Percentiles rank a stretch among this genome's conserved stretches.
Evolutionary conservation across 2,113 vertebrate species (phyloP).

Genomic region (Miniopterus natalensis): DNA sequence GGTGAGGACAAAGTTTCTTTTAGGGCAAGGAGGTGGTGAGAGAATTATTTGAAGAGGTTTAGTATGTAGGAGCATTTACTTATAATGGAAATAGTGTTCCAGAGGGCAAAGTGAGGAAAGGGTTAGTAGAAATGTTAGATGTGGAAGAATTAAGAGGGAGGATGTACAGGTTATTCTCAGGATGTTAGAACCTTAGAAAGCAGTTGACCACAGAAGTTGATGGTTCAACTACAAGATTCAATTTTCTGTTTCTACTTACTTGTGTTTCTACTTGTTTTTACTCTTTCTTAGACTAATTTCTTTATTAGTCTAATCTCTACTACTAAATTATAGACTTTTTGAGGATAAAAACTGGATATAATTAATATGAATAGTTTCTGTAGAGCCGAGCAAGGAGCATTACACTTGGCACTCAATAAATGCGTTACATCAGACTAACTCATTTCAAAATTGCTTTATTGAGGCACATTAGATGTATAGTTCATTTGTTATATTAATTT

Average conservation of each 20-base stretch:
- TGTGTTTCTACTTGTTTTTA: neutral
- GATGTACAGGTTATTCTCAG: neutral
- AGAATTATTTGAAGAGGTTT: constrained; percentile 27
- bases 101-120: neutral
- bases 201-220: neutral
- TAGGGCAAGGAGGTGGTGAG: neutral
- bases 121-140: neutral
- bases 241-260: neutral
- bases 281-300: neutral
- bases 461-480: neutral
- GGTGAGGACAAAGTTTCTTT: neutral
- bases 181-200: constrained; percentile 23
- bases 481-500: constrained; percentile 20
- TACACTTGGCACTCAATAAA: neutral
- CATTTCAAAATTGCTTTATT: constrained; percentile 14
- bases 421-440: neutral
- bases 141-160: neutral
- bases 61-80: neutral
- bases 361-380: constrained; percentile 27
- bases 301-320: neutral
- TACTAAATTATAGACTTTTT: neutral
- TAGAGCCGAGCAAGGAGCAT: neutral
- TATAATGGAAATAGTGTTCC: neutral
- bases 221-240: neutral
- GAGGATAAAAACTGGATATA: neutral